Evolutionary conservation across 2,888 invertebrate genomes (phyloP).

Genomic region (Melitaea athalia): DNA sequence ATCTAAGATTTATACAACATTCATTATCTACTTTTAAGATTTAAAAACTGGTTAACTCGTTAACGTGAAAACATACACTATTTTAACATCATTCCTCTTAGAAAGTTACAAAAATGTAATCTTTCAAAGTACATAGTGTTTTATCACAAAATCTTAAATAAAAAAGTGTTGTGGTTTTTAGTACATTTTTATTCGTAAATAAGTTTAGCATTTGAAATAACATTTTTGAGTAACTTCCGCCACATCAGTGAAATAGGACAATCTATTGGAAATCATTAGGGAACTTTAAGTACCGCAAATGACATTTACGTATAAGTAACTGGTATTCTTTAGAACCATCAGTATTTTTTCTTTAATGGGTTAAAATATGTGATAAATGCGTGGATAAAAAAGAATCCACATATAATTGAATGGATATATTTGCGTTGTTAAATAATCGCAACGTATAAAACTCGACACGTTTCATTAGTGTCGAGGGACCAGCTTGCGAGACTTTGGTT

Average conservation of each 20-base stretch:
- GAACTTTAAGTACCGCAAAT: too few species aligned
- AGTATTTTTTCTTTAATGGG: background rate
- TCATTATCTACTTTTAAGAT: background rate
- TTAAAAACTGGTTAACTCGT: conserved; percentile 8
- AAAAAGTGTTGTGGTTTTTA: too few species aligned
- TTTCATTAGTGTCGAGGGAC: conserved; percentile 42
- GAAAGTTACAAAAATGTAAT: background rate
- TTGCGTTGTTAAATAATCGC: conserved; percentile 31
- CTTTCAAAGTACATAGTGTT: background rate
- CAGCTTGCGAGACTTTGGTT: conserved; percentile 37
- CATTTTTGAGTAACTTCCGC: too few species aligned
- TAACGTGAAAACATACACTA: background rate
- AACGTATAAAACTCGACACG: conserved; percentile 39
- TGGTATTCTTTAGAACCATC: background rate
- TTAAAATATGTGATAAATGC: conserved; percentile 18
- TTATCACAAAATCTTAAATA: too few species aligned
- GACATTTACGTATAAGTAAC: background rate
- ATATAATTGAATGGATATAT: conserved; percentile 32
- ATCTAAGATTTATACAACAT: background rate
- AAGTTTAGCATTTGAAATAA: too few species aligned
- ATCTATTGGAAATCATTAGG: too few species aligned
- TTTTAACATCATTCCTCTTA: background rate
- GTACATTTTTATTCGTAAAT: too few species aligned
- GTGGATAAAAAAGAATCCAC: conserved; percentile 15
- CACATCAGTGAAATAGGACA: too few species aligned